Evolutionary conservation across 2,113 vertebrate species (phyloP), one percentile per base, ranked within the genome.

Genomic region (Petroica traversi): DNA sequence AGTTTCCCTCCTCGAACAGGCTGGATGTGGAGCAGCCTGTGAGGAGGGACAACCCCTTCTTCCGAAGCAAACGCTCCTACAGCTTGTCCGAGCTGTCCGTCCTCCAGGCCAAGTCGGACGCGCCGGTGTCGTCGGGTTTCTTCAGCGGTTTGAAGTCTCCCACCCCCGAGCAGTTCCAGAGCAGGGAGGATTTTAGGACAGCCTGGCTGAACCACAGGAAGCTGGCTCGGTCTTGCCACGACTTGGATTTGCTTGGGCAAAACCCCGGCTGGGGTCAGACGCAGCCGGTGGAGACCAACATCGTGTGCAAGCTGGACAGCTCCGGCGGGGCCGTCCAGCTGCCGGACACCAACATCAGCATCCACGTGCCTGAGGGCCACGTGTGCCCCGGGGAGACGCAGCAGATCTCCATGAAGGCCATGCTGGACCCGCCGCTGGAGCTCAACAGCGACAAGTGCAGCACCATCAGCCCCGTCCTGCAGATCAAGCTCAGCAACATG

Each of bases 241-340:
- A 99, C 94, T 89, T 99, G 92, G 99, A 99, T 93, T 97, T 99
- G 31, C 97, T 99, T 7, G 99, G 99, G 59, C 99, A 99, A 71
- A 99, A 97, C 93, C 99, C 99, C 3, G 99, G 99, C 28, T 99
- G 99, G 99, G 99, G 99, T 64, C 99, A 99, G 97, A 99, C 99
- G 0, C 99, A 99, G 43, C 99, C 99, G 0, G 98, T 99, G 79
- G 99, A 99, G 96, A 99, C 99, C 4, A 99, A 98, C 88, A 99
- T 99, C 0, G 99, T 99, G 36, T 99, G 99, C 94, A 99, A 98
- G 85, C 96, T 99, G 95, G 99, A 99, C 72, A 98, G 98, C 67
- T 98, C 98, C 0, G 99, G 99, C 5, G 99, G 99, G 6, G 98
- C 99, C 0, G 98, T 99, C 51, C 99, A 99, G 97, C 98, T 99